Base-by-base conservation (phyloP, 2,113 vertebrate species). In the Sinocyclocheilus anophthalmus region DNA sequence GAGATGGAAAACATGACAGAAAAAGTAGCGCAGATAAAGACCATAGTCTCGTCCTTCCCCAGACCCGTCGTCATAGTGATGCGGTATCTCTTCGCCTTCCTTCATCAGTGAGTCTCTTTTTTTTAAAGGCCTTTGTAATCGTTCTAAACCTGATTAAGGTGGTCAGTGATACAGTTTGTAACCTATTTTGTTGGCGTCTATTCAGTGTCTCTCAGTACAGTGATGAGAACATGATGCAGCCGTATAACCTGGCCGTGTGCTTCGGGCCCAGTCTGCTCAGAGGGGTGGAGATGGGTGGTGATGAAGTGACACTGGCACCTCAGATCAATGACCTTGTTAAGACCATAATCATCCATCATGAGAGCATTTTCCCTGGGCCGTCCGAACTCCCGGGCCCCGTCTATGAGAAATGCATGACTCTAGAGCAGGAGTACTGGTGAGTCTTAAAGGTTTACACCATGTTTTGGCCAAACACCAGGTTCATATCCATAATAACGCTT, bases 211-310 rank as follows among this genome's bases (percentile, higher is more conserved):
- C 96, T 84, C 96, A 97, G 92, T 96, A 96, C 93, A 97, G 96
- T 0, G 96, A 96, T 1, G 96, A 97, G 92, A 97, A 97, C 94
- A 97, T 97, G 96, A 97, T 97, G 96, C 95, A 96, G 87, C 94
- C 96, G 59, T 96, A 97, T 90, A 97, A 97, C 91, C 90, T 97
- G 92, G 96, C 96, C 0, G 96, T 97, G 33, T 97, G 96, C 91
- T 97, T 97, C 0, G 96, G 96, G 4, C 96, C 96, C 0, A 97
- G 96, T 2, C 93, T 97, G 80, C 93, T 96, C 84, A 92, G 96
- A 2, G 93, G 95, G 16, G 86, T 77, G 22, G 65, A 94, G 0
- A 93, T 95, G 0, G 95, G 94, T 82, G 94, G 96, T 81, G 96
- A 97, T n/a, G 96, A 95, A 0, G 97, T 97, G 73, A 95, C 97